Evolutionary conservation across 2,888 invertebrate genomes (phyloP), one percentile per base, ranked within the genome.

Genomic region (Uloborus plumipes): DNA sequence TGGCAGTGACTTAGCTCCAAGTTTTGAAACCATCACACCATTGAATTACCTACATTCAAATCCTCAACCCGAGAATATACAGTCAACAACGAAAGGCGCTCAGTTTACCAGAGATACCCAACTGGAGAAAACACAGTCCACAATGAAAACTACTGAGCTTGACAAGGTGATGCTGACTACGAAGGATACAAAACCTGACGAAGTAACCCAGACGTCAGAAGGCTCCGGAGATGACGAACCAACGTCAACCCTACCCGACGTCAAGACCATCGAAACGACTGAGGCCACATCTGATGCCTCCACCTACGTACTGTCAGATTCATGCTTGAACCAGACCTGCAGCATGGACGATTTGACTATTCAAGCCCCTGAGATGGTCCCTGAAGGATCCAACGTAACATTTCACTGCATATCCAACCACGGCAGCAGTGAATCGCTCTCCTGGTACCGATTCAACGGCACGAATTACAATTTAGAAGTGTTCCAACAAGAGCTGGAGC

Each of bases 401-500:
- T 18, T 64, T 3, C n/a, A n/a, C 9, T 64, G 64, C 47, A 64
- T n/a, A 47, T 18, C 18, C 47, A 64, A 64, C 18, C 0, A 49
- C 18, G n/a, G 49, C 13, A 16, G 47, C 20, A 14, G 49, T 16
- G 49, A 47, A n/a, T 47, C 18, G 64, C 49, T 64, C 11, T 47
- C 18, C 13, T 64, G 74, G 80, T 75, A 74, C 26, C 70, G 70
- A 51, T 50, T 39, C 16, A 74, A 81, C 14, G 74, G 58, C 1
- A 74, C 51, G 16, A 65, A 58, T 15, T 26, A 31, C 13, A 51
- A 70, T 16, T 47, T 81, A 15, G 55, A 75, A 50, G 31, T 51
- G n/a, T 39, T 53, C 18, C 31, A 20, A 20, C 20, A 15, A 1
- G 20, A 64, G 3, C 16, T 20, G 20, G 49, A 74, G 22, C 18